Base-by-base conservation (phyloP, 2,113 vertebrate genomes). In the Nesogale talazaci region DNA sequence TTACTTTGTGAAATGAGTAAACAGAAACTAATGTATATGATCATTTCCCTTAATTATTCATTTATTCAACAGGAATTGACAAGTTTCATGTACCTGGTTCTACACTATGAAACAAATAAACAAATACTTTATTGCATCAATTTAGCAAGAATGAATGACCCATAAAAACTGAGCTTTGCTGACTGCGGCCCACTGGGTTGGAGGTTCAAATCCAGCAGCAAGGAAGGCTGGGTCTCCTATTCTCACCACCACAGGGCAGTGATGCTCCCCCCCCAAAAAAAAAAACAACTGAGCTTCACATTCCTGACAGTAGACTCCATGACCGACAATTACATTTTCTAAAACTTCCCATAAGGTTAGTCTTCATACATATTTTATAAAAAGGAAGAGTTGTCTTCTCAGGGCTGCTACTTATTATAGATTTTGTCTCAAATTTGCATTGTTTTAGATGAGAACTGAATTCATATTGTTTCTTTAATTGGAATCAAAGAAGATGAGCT, bases 1-100 rank as follows among this genome's bases (percentile, higher is more conserved):
- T 93, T 91, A 84, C 52, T 92, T 95, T 78, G 82, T 8, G 46
- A 86, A 20, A 36, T 69, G 20, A 81, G 7, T 78, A 83, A 87
- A 82, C 34, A 88, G 25, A 90, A 40, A 52, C 57, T 61, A 59
- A 38, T n/a, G 65, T 15, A 40, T 11, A 87, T 2, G 46, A 17
- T 82, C 29, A 72, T 72, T 92, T 27, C 22, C 31, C 4, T 70
- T 16, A 31, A 59, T 87, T 27, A 31, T 7, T 80, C 59, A 59
- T 25, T 84, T 77, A 82, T 72, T 91, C 75, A 52, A 29, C 10
- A 80, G 29, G 16, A 84, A 76, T 36, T 56, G 72, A 82, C 59
- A 9, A 34, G 23, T 12, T 76, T 31, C 46, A 42, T 14, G 16
- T 27, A 29, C 23, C 38, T 70, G 61, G 22, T 57, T 14, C 46